Base-by-base conservation (phyloP, 2,888 invertebrate species). In the Brachylomia viminalis region DNA sequence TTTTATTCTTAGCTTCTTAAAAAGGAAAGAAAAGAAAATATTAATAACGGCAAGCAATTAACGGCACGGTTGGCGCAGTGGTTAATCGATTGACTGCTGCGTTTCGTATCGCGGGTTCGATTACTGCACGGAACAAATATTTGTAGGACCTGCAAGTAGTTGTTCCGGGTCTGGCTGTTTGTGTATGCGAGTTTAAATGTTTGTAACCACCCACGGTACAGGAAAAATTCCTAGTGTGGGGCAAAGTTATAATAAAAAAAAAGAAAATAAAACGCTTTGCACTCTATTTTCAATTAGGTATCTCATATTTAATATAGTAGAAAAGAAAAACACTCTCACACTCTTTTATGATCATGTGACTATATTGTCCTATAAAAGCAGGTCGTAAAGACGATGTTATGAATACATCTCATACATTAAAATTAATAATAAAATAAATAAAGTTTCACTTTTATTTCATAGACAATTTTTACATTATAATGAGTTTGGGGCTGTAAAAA, bases 381-480 rank as follows among this genome's bases (percentile, higher is more conserved):
- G 15, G 8, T 62, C 62, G 33, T 82, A 73, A 82, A 56, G n/a
- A 64, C 27, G 8, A 15, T 15, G 45, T 23, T 62, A 70, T 42
- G 69, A 73, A 47, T 71, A 78, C 54, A 68, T 69, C 61, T 69
- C 45, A 59, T 42, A 54, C 70, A 73, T 71, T 72, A 79, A 74
- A 79, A 71, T 62, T 64, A 13, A 27, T 45, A 79, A 73, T 73
- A 66, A 72, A 72, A 83, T 78, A 69, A 56, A 78, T 72, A 38
- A 58, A 23, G 56, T 72, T 77, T 47, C 59, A 73, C 52, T 65
- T 81, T 70, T 72, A 81, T 81, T 72, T 58, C 30, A 30, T 33
- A 62, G 30, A 47, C 45, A 59, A 17, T 52, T 65, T 61, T 77
- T 64, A 30, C 49, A 54, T 42, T 38, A 13, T 11, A 20, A 47